phyloP scores from a whole-genome alignment of 2,113 vertebrate species.

The Brachypteracias leptosomus region DNA sequence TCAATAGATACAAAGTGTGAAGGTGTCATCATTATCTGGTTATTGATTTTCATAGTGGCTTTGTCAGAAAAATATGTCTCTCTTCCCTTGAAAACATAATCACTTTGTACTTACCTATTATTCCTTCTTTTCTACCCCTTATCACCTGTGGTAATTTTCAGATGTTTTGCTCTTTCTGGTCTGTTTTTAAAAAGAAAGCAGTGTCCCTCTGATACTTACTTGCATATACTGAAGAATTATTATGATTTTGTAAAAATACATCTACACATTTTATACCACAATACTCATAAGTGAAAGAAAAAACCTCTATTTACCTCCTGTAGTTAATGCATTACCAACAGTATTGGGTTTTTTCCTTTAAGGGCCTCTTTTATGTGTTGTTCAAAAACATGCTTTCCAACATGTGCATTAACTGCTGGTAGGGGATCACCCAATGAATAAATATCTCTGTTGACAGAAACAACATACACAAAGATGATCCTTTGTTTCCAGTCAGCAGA shows the following conservation, averaged over 20 bases:
- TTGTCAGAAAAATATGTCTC: neutral
- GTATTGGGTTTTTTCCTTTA: conserved; percentile 71
- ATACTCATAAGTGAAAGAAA: neutral
- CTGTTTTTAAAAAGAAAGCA: neutral
- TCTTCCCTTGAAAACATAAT: neutral
- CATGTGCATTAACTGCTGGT: conserved; percentile 78
- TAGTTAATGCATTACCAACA: conserved; percentile 80
- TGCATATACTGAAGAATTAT: neutral
- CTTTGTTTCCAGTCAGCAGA: conserved; percentile 83
- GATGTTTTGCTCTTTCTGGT: neutral
- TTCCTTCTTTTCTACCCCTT: neutral
- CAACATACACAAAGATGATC: conserved; percentile 76
- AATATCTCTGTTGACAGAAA: conserved; percentile 79
- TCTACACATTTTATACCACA: neutral
- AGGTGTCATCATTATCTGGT: neutral
- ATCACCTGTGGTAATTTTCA: neutral
- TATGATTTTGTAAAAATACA: neutral
- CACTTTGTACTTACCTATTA: neutral
- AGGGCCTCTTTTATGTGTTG: conserved; percentile 77
- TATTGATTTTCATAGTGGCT: neutral
- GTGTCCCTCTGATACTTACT: neutral
- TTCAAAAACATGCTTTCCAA: conserved; percentile 82
- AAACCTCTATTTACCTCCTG: conserved; percentile 75
- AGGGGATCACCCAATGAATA: conserved; percentile 81
- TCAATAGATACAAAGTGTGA: neutral